phyloP scores from a whole-genome alignment of 2,797 vertebrate genomes.

The Pantherophis vulpinus region DNA sequence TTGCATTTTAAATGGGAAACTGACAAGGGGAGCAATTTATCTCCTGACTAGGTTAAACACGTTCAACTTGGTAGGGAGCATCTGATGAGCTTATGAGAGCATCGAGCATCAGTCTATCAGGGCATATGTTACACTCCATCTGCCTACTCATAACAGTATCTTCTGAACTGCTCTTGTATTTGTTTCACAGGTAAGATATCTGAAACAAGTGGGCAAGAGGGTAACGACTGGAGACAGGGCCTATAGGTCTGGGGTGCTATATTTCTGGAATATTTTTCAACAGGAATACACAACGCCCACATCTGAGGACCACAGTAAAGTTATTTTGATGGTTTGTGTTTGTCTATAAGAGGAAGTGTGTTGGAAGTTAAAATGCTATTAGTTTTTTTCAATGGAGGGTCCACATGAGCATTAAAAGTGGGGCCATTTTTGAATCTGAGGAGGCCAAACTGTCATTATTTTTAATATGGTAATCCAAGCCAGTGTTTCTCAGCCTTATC shows the following conservation, averaged over 20 bases:
- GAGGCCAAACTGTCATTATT: background rate
- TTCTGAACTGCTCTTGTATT: background rate
- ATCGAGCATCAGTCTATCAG: background rate
- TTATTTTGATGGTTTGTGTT: background rate
- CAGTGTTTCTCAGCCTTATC: background rate
- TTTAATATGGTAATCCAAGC: background rate
- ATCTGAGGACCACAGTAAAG: background rate
- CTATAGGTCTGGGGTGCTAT: background rate
- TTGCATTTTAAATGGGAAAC: slow-evolving; percentile 83
- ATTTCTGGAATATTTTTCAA: background rate
- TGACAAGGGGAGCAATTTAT: slow-evolving; percentile 76
- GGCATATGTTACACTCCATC: background rate
- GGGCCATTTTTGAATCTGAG: background rate
- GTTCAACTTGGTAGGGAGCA: slow-evolving; percentile 55
- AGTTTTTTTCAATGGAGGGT: background rate
- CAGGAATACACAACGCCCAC: background rate
- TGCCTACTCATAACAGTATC: background rate
- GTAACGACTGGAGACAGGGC: background rate
- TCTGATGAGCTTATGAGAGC: background rate
- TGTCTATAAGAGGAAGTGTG: background rate
- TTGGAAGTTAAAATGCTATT: background rate
- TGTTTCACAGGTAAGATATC: background rate
- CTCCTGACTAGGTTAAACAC: slow-evolving; percentile 69
- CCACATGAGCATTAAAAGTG: background rate
- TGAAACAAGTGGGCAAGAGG: background rate